Percentiles rank a stretch among this genome's conserved stretches.
Conservation (phyloP, 1,140 invertebrate genomes). For the Babylonia areolata region DNA sequence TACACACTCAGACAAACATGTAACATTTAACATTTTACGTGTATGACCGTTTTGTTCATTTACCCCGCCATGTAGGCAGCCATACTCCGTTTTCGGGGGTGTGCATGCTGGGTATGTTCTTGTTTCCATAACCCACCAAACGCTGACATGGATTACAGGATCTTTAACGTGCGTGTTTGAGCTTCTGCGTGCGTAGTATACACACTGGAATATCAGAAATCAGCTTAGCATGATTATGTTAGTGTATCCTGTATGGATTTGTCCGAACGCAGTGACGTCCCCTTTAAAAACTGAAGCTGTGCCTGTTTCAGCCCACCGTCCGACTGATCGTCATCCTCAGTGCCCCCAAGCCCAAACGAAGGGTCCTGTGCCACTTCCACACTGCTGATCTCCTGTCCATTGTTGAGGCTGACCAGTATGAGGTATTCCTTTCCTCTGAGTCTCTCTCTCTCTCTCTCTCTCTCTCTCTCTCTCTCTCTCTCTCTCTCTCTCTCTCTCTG, state of each 20-base stretch:
- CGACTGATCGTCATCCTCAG: constrained; percentile 21
- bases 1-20: too few relatives aligned
- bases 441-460: too few relatives aligned
- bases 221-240: not conserved
- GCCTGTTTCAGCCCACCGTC: constrained; percentile 5
- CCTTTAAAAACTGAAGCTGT: not conserved
- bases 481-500: not conserved
- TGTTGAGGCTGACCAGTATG: constrained; percentile 27
- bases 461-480: too few relatives aligned
- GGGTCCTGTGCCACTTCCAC: constrained; percentile 28
- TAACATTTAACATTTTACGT: too few relatives aligned
- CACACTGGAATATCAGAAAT: not conserved
- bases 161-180: not conserved
- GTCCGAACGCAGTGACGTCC: not conserved
- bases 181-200: not conserved
- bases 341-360: not conserved
- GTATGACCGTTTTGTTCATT: not conserved
- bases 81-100: too few relatives aligned
- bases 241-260: not conserved
- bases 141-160: too few relatives aligned
- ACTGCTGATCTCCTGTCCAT: not conserved
- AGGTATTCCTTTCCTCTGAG: not conserved
- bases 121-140: not conserved
- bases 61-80: not conserved
- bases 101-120: too few relatives aligned